These are phyloP conservation scores for Paracanthobrama guichenoti DNA, from an alignment of 2,113 vertebrate species.

Conservation along the genomic window DNA sequence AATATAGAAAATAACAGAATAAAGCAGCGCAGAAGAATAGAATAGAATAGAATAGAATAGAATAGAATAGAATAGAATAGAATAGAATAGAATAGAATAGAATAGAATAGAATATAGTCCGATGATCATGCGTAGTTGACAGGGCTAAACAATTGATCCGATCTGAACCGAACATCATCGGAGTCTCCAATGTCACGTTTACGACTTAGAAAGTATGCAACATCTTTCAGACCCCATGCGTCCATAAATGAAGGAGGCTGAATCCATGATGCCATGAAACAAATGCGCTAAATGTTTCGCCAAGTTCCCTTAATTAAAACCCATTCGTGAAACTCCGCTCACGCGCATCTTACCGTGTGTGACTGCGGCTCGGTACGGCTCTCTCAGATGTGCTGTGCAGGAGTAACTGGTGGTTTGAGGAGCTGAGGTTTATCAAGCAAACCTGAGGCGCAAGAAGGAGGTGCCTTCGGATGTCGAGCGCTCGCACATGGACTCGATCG, in stretches of 20 bases:
- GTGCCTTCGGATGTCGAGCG: slow-evolving; percentile 48
- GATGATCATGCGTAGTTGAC: background rate
- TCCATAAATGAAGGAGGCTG: background rate
- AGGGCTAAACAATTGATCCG: background rate
- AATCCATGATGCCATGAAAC: background rate
- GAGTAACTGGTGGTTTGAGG: slow-evolving; percentile 24
- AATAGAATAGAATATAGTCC: background rate
- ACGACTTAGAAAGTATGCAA: background rate
- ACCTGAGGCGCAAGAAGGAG: slow-evolving; percentile 53
- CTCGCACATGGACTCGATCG: background rate
- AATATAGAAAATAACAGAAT: background rate
- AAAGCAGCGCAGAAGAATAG: background rate
- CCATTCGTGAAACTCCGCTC: background rate
- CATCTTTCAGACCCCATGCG: background rate
- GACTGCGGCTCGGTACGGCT: background rate
- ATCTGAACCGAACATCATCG: background rate
- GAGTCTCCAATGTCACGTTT: background rate
- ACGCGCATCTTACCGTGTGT: slow-evolving; percentile 14
- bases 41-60: background rate
- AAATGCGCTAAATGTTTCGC: background rate
- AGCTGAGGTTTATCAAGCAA: slow-evolving; percentile 51
- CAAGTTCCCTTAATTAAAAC: background rate
- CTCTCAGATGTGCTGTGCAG: background rate
- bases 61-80: slow-evolving; percentile 14
- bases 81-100: slow-evolving; percentile 13